phyloP scores from a whole-genome alignment of 2,888 invertebrate genomes.

The Drosophila hamatofila region DNA sequence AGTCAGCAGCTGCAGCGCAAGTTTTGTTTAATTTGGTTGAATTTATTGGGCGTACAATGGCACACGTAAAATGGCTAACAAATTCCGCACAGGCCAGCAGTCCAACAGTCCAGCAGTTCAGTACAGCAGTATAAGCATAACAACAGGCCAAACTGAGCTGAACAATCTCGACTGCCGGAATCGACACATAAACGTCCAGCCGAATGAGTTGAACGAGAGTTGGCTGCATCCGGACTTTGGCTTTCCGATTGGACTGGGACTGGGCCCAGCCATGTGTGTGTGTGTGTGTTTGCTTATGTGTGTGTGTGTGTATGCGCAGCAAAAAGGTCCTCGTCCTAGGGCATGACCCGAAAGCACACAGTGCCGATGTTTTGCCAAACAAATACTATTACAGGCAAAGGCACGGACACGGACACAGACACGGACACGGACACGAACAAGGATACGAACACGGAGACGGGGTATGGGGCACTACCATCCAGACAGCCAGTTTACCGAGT shows the following conservation, averaged over 20 bases:
- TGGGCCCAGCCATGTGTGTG: neutral
- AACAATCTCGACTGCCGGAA: slow-evolving; percentile 48
- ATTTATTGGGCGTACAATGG: slow-evolving; percentile 60
- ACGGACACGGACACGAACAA: neutral
- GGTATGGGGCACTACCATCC: slow-evolving; percentile 4
- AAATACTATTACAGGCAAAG: slow-evolving; percentile 20
- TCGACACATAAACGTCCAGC: slow-evolving; percentile 60
- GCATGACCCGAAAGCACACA: slow-evolving; percentile 31
- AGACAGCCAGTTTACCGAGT: slow-evolving; percentile 41
- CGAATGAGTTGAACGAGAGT: slow-evolving; percentile 45
- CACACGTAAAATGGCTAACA: slow-evolving; percentile 50
- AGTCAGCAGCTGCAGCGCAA: slow-evolving; percentile 86
- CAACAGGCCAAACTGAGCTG: slow-evolving; percentile 33
- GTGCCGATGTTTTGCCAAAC: slow-evolving; percentile 39
- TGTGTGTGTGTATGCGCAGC: neutral
- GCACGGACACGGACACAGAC: slow-evolving; percentile 2
- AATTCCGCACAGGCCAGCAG: slow-evolving; percentile 26
- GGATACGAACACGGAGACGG: neutral
- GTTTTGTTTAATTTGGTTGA: slow-evolving; percentile 59
- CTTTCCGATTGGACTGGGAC: slow-evolving; percentile 27
- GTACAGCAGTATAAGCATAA: neutral
- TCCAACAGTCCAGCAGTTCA: neutral
- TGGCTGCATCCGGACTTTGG: slow-evolving; percentile 43
- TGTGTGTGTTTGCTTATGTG: no score
- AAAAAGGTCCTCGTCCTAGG: slow-evolving; percentile 13